Conservation (phyloP, 2,113 vertebrate species). For the Sus scrofa region T2T-Sscrofa CM000812.6:44763001-44763500, state of each 20-base stretch:
- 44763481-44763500: conserved; percentile 90
- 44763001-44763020: conserved; percentile 86
- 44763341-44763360: not conserved
- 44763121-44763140: conserved; percentile 67
- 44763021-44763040: conserved; percentile 75
- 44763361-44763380: conserved; percentile 81
- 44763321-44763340: not conserved
- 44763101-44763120: conserved; percentile 71
- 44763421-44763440: conserved; percentile 94
- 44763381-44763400: conserved; percentile 94
- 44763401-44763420: conserved; percentile 99
- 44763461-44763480: conserved; percentile 92
- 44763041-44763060: conserved; percentile 69
- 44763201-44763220: conserved; percentile 5
- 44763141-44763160: conserved; percentile 70
- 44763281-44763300: not conserved
- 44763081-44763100: conserved; percentile 80
- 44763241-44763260: conserved; percentile 39
- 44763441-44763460: conserved; percentile 85
- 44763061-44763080: conserved; percentile 88
- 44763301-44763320: not conserved
- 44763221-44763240: not conserved
- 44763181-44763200: conserved; percentile 67
- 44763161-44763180: conserved; percentile 61
- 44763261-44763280: not conserved